These are phyloP conservation scores for Dermatophagoides farinae DNA, from an alignment of 1,140 invertebrate species.

Conservation along the genomic window DNA sequence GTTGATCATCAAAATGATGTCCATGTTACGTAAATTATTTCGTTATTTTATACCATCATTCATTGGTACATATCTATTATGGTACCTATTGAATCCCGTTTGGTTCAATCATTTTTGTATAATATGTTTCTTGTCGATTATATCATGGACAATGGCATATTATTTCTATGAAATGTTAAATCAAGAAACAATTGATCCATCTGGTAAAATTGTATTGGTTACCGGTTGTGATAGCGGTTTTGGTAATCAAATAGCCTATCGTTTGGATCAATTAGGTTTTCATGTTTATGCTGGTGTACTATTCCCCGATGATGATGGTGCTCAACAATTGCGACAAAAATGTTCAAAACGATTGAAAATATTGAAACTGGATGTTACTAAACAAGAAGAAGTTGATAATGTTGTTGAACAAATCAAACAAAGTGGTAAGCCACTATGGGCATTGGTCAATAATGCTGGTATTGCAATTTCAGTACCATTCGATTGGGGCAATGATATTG, in stretches of 20 bases:
- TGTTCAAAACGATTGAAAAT: slow-evolving; percentile 14
- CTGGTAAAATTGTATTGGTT: slow-evolving; percentile 21
- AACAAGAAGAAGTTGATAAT: slow-evolving; percentile 14
- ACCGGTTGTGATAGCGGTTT: slow-evolving; percentile 32
- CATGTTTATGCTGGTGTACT: slow-evolving; percentile 32
- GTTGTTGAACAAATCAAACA: not conserved
- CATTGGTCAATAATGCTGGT: slow-evolving; percentile 64
- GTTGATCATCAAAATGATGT: too few species aligned
- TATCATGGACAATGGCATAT: not conserved
- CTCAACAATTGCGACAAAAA: slow-evolving; percentile 16
- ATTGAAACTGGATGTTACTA: slow-evolving; percentile 28
- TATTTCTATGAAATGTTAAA: not conserved
- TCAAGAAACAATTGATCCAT: not conserved
- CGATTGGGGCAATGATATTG: slow-evolving; percentile 28
- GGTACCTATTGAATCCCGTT: not conserved
- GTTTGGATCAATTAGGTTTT: slow-evolving; percentile 26
- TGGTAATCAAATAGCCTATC: slow-evolving; percentile 26
- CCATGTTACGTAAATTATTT: too few species aligned
- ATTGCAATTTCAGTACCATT: slow-evolving; percentile 30
- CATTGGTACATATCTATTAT: too few species aligned
- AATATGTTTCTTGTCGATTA: not conserved
- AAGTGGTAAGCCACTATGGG: slow-evolving; percentile 42
- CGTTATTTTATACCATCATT: too few species aligned
- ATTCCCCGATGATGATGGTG: slow-evolving; percentile 23
- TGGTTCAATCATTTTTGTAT: not conserved